A percentile compares a stretch with the other conserved stretches of the same genome.
Conservation (phyloP, 1,140 invertebrate species). For the Apis laboriosa region DNA sequence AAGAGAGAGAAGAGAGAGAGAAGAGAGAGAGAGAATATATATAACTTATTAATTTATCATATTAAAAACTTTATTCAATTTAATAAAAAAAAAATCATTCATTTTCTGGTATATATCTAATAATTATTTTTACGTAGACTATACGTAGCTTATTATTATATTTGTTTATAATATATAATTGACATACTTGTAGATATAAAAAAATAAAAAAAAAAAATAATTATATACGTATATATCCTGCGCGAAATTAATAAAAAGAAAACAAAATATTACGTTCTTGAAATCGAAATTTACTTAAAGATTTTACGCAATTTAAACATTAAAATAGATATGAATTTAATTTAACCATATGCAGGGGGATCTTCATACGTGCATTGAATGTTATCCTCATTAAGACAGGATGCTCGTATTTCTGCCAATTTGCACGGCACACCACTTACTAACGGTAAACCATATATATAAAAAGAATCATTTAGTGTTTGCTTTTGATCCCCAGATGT, state of each 20-base stretch:
- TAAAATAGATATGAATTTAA: background rate
- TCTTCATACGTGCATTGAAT: constrained; percentile 14
- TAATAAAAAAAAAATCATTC: background rate
- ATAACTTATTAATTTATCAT: constrained; percentile 42
- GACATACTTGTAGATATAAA: constrained; percentile 35
- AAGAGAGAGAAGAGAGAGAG: too few species aligned
- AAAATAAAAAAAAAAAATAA: background rate
- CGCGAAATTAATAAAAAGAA: constrained; percentile 24
- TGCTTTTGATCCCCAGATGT: constrained; percentile 48
- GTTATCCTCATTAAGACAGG: constrained; percentile 50
- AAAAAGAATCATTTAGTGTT: constrained; percentile 64
- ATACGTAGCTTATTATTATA: constrained; percentile 14
- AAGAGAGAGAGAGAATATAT: background rate
- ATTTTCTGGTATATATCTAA: background rate
- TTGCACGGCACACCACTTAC: constrained; percentile 59
- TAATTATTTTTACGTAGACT: background rate
- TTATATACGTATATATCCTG: constrained; percentile 42
- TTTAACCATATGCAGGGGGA: constrained; percentile 33
- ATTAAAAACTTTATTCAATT: constrained; percentile 56
- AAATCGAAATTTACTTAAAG: constrained; percentile 14
- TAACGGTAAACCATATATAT: constrained; percentile 64
- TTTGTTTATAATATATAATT: constrained; percentile 19
- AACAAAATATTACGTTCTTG: constrained; percentile 5
- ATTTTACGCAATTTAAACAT: constrained; percentile 8
- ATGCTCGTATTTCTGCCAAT: constrained; percentile 53